Evolutionary conservation across 2,888 invertebrate genomes (phyloP).

Genomic region (Noctua janthina): DNA sequence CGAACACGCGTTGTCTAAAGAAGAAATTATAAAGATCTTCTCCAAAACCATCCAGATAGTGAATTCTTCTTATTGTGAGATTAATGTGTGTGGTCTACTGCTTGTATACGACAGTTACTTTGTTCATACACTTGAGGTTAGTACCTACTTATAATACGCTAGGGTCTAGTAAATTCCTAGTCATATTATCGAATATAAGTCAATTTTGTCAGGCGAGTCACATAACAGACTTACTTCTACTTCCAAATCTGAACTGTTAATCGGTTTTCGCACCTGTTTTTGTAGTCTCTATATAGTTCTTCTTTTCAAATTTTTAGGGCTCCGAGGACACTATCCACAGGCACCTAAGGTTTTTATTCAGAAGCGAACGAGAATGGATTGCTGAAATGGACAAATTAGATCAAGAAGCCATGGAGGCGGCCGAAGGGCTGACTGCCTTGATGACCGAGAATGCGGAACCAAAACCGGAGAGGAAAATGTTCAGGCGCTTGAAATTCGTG

Average conservation of each 20-base stretch:
- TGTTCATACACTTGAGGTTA: conserved; percentile 89
- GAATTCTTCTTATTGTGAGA: conserved; percentile 85
- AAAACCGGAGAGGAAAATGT: conserved; percentile 76
- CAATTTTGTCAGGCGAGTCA: background rate
- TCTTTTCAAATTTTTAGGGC: conserved; percentile 74
- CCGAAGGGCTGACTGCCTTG: conserved; percentile 59
- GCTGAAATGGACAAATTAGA: conserved; percentile 72
- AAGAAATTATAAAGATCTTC: conserved; percentile 80
- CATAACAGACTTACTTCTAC: background rate
- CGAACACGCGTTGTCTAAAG: conserved; percentile 81
- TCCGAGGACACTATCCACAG: conserved; percentile 87
- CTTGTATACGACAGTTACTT: conserved; percentile 88
- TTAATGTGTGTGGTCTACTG: conserved; percentile 84
- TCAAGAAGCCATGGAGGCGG: conserved; percentile 63
- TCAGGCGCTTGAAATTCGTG: conserved; percentile 82
- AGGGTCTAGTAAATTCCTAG: background rate
- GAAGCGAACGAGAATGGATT: conserved; percentile 78
- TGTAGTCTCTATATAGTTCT: conserved; percentile 65
- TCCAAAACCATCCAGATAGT: conserved; percentile 76
- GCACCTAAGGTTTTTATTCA: conserved; percentile 82
- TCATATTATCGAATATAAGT: background rate
- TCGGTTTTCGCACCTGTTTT: background rate
- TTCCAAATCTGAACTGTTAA: background rate
- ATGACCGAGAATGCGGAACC: conserved; percentile 64
- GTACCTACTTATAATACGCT: conserved; percentile 52